Evolutionary conservation across 2,113 vertebrate genomes (phyloP), one percentile per base, ranked within the genome.

Genomic region (Bufo gargarizans): DNA sequence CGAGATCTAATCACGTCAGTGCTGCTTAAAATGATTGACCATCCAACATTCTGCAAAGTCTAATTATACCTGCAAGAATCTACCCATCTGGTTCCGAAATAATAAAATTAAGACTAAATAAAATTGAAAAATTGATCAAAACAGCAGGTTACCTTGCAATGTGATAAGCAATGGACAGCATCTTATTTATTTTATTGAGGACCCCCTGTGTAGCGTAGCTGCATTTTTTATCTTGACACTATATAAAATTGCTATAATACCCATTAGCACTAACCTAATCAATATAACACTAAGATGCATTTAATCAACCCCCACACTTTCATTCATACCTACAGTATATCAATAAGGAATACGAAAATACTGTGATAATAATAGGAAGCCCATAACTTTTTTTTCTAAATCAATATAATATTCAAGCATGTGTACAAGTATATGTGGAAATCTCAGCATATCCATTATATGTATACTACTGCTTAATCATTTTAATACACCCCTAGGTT

Each of bases 121-220:
- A 87, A 79, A 87, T 80, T 80, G 86, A 82, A 82, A 88, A 72
- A 81, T 72, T 81, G 86, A 88, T 82, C 79, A 82, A 82, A 88
- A 45, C 86, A 88, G 86, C 79, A 88, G 65, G 86, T 58, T 19
- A 88, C 55, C 78, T 74, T 74, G 78, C 74, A 82, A 74, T 88
- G 65, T 74, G 78, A 88, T 80, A 87, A 67, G 59, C 77, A 88
- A 80, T 71, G 50, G 74, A 88, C 76, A 49, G 56, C 67, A 71
- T 80, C 61, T 47, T 80, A 77, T 82, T 88, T 80, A 63, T 87
- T 78, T 78, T 78, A 87, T 69, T 71, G 63, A 74, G 59, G 65
- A 81, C 77, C 86, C 72, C 86, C 79, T 82, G 78, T 74, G 86
- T 56, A 74, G 86, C 17, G 49, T 74, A 88, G 69, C 49, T 87